These are phyloP conservation scores for Asobara japonica DNA, from an alignment of 1,140 invertebrate genomes.

Conservation along the genomic window DNA sequence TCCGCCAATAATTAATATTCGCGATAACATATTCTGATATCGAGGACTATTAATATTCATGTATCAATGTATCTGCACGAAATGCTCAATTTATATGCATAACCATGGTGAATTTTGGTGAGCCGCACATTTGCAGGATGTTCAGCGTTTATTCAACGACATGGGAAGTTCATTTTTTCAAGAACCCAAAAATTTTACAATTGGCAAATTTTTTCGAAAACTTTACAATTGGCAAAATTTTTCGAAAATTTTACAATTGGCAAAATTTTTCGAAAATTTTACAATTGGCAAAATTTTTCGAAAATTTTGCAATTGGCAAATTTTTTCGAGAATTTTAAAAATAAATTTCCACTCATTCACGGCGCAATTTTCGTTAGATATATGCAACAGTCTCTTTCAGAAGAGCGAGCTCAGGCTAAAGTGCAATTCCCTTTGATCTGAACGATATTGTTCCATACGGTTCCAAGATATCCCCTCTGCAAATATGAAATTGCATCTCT, in stretches of 20 bases:
- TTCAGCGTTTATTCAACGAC: background rate
- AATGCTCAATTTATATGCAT: conserved; percentile 9
- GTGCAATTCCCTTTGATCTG: background rate
- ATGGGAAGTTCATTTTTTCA: no score
- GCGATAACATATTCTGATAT: background rate
- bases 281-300: no score
- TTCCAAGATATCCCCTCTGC: background rate
- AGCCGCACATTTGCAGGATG: background rate
- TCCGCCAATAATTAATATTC: background rate
- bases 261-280: no score
- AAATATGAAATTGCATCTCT: conserved; percentile 16
- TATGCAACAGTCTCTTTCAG: background rate
- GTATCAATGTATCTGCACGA: conserved; percentile 1
- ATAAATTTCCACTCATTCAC: background rate
- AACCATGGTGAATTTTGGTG: background rate
- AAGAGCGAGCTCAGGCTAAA: background rate
- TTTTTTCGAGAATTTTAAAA: no score
- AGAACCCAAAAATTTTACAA: no score
- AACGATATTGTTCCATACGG: background rate
- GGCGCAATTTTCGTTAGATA: background rate
- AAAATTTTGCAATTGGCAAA: no score
- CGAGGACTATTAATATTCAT: conserved; percentile 12
- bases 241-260: no score
- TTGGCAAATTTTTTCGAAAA: no score
- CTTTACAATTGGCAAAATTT: no score